phyloP scores from a whole-genome alignment of 2,888 invertebrate genomes.

The Papilio gigon region DNA sequence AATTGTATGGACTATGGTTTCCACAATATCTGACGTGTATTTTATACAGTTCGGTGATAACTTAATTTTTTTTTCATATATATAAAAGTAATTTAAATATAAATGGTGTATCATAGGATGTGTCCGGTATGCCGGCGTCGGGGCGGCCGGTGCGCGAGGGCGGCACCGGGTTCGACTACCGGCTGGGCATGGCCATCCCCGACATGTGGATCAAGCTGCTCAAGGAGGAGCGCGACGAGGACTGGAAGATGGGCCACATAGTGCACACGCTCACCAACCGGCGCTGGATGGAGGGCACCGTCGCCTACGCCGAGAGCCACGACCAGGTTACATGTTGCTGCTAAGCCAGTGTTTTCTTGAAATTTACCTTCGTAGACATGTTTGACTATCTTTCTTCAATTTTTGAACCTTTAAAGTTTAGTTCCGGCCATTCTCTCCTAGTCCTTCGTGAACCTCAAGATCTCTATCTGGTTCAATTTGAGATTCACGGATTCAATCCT shows the following conservation, averaged over 20 bases:
- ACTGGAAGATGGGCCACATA: slow-evolving; percentile 96
- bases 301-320: slow-evolving; percentile 99
- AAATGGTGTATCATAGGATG: slow-evolving; percentile 85
- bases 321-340: slow-evolving; percentile 91
- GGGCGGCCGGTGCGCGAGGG: slow-evolving; percentile 97
- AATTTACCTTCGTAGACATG: too few species aligned
- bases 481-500: too few species aligned
- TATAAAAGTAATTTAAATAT: not conserved
- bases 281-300: slow-evolving; percentile 97
- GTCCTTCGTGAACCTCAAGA: too few species aligned
- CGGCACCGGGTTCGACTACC: slow-evolving; percentile 97
- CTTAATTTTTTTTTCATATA: too few species aligned
- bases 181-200: slow-evolving; percentile 99
- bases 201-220: slow-evolving; percentile 98
- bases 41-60: too few species aligned
- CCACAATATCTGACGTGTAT: too few species aligned
- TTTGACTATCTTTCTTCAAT: too few species aligned
- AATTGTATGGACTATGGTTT: too few species aligned
- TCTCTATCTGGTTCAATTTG: too few species aligned
- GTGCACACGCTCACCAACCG: slow-evolving; percentile 96
- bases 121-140: slow-evolving; percentile 98
- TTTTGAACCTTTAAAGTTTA: too few species aligned
- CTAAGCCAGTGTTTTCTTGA: not conserved
- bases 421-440: too few species aligned
- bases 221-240: slow-evolving; percentile 92